Evolutionary conservation across 2,113 vertebrate genomes (phyloP).

Genomic region (Oryzias melastigma): DNA sequence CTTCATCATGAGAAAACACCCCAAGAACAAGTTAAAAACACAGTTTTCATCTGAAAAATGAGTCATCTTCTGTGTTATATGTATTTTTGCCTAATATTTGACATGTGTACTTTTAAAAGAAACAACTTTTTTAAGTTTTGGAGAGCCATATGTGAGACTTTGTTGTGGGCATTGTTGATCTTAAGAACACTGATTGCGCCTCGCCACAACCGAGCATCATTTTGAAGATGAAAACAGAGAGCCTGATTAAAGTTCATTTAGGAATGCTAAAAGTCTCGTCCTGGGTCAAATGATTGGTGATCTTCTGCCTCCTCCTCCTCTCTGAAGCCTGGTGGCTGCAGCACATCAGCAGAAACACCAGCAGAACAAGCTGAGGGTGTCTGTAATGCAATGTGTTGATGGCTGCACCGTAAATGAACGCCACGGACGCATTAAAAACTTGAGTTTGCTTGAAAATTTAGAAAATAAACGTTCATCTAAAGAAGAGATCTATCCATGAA

Average conservation of each 20-base stretch:
- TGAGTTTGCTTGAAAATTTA: no score
- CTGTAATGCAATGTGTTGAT: slow-evolving; percentile 56
- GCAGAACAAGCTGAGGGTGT: slow-evolving; percentile 58
- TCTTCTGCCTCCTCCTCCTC: slow-evolving; percentile 36
- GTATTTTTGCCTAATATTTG: slow-evolving; percentile 36
- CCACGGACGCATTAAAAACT: neutral
- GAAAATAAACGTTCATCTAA: no score
- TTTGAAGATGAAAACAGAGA: no score
- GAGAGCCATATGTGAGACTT: slow-evolving; percentile 18
- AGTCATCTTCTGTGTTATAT: neutral
- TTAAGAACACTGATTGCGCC: slow-evolving; percentile 10
- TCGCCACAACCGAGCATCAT: no score
- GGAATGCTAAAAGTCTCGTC: slow-evolving; percentile 16
- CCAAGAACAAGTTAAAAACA: no score
- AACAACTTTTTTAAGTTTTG: slow-evolving; percentile 8
- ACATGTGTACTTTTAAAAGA: slow-evolving; percentile 11
- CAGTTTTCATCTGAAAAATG: neutral
- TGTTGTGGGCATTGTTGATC: slow-evolving; percentile 20
- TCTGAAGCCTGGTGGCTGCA: slow-evolving; percentile 48
- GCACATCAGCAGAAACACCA: slow-evolving; percentile 52
- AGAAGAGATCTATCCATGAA: no score
- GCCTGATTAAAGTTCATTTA: no score
- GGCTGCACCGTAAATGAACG: slow-evolving; percentile 35
- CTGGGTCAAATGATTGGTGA: slow-evolving; percentile 14
- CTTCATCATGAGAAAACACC: no score